phyloP scores from a whole-genome alignment of 35 echinoderm and acorn worm genomes.

The Apostichopus parvimensis region DNA sequence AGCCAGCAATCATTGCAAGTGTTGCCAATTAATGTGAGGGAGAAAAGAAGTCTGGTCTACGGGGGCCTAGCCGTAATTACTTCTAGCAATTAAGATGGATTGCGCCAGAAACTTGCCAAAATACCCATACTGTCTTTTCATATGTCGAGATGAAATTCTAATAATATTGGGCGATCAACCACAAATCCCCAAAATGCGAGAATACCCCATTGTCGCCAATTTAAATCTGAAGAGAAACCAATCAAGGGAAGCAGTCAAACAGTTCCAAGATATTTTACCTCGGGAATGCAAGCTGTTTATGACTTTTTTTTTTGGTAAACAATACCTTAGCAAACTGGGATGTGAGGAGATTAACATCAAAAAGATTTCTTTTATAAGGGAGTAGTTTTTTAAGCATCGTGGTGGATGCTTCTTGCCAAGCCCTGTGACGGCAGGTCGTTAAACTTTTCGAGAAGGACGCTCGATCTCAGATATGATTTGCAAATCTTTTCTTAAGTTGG shows the following conservation, averaged over 20 bases:
- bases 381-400: too few species aligned
- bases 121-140: constrained; percentile 7
- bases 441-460: too few species aligned
- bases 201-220: not conserved
- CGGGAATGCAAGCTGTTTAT: not conserved
- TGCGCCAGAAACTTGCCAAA: not conserved
- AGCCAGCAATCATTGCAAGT: constrained; percentile 21
- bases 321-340: not conserved
- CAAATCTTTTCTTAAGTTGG: too few species aligned
- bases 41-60: not conserved
- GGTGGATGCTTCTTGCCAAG: too few species aligned
- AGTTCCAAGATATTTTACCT: not conserved
- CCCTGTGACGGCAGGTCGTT: too few species aligned
- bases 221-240: not conserved
- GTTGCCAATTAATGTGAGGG: constrained; percentile 21
- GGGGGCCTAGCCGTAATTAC: constrained; percentile 14
- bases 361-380: too few species aligned
- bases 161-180: constrained; percentile 35
- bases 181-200: constrained; percentile 5
- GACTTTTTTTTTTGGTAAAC: not conserved
- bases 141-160: not conserved
- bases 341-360: too few species aligned
- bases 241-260: not conserved
- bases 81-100: constrained; percentile 31
- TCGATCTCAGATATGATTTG: too few species aligned